Evolutionary conservation across 2,113 vertebrate genomes (phyloP).

Genomic region (Lophura nycthemera): DNA sequence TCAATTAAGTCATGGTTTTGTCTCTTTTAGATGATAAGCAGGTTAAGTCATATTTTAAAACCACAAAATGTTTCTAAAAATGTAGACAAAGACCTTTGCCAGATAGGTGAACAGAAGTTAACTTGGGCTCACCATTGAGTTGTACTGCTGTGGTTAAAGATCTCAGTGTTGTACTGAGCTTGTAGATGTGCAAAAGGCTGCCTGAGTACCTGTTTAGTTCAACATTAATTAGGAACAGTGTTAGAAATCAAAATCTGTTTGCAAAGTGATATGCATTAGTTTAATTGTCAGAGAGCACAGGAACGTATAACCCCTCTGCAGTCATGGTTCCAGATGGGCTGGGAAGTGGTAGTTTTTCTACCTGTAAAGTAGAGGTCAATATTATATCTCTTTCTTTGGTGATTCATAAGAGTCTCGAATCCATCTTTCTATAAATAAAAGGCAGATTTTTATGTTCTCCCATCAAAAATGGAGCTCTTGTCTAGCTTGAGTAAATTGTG

Average conservation of each 20-base stretch:
- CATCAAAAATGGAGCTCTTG: neutral
- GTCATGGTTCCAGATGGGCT: neutral
- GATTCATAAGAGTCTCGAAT: neutral
- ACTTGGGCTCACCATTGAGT: neutral
- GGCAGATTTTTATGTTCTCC: neutral
- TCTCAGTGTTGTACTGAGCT: neutral
- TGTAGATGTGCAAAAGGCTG: neutral
- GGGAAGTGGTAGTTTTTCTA: neutral
- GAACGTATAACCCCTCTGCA: neutral
- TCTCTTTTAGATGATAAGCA: neutral
- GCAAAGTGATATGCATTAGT: neutral
- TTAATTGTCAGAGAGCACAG: neutral
- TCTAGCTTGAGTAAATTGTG: neutral
- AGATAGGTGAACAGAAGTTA: neutral
- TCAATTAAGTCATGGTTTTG: neutral
- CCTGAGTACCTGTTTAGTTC: neutral
- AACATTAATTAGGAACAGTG: neutral
- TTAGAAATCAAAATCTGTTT: neutral
- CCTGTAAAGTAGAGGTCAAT: neutral
- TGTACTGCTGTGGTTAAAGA: fast-evolving
- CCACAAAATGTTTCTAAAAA: neutral
- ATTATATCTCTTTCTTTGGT: neutral
- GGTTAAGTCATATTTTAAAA: neutral
- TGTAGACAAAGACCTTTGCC: neutral
- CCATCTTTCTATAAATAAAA: neutral